Conservation (phyloP, 2,888 invertebrate species). For the Nymphalis c-album region DNA sequence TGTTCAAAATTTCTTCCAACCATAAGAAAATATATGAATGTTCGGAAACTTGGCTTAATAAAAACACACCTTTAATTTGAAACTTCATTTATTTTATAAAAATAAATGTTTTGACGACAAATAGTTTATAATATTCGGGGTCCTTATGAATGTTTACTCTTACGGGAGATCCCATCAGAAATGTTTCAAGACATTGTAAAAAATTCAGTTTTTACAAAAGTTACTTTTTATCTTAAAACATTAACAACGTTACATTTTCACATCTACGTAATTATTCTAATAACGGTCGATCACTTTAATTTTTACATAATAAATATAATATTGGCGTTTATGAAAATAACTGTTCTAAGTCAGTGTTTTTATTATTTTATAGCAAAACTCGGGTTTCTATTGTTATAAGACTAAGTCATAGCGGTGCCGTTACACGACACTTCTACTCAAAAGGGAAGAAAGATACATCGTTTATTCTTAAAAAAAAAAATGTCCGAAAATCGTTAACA, state of each 20-base stretch:
- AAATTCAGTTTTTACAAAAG: conserved; percentile 86
- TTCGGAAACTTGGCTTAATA: neutral
- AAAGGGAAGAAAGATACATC: too few species aligned
- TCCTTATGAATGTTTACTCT: conserved; percentile 75
- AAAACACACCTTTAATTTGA: conserved; percentile 51
- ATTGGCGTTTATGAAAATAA: conserved; percentile 75
- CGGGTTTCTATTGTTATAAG: conserved; percentile 12
- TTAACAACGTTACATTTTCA: conserved; percentile 82
- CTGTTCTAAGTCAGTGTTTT: conserved; percentile 24
- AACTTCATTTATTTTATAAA: conserved; percentile 82
- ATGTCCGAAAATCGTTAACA: neutral
- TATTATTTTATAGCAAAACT: conserved; percentile 2
- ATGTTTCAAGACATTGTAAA: conserved; percentile 88
- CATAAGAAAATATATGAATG: neutral
- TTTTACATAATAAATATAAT: conserved; percentile 55
- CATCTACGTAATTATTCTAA: conserved; percentile 73
- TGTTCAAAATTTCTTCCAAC: neutral
- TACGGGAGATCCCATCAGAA: conserved; percentile 71
- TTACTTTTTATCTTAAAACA: conserved; percentile 84
- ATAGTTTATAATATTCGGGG: conserved; percentile 81
- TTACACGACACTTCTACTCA: neutral
- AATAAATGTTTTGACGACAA: conserved; percentile 83
- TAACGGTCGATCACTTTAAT: conserved; percentile 77
- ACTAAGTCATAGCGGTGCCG: neutral
- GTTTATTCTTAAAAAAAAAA: too few species aligned